These are phyloP conservation scores for Andrena camellia DNA, from an alignment of 2,888 invertebrate genomes.

Conservation along the genomic window DNA sequence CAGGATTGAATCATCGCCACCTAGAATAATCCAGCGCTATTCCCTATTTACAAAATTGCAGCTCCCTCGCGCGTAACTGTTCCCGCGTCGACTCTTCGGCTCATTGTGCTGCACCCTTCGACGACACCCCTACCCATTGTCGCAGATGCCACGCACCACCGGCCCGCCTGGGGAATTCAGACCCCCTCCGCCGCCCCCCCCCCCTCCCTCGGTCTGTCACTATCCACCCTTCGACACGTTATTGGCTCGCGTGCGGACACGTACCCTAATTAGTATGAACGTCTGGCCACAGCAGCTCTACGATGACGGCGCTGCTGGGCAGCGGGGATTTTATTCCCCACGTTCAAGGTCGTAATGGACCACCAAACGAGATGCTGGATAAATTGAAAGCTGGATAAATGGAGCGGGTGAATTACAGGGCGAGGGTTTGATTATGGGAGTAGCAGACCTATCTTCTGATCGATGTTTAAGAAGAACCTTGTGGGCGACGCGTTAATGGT, in stretches of 20 bases:
- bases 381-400: background rate
- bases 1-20: conserved; percentile 67
- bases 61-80: conserved; percentile 52
- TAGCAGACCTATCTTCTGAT: background rate
- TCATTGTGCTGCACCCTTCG: conserved; percentile 62
- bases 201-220: background rate
- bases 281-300: conserved; percentile 42
- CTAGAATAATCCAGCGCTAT: conserved; percentile 64
- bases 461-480: no score
- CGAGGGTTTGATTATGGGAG: background rate
- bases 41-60: conserved; percentile 70
- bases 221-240: conserved; percentile 61
- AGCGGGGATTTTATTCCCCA: conserved; percentile 20
- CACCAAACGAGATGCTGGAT: background rate
- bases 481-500: no score
- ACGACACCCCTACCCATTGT: conserved; percentile 60
- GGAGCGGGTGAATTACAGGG: background rate
- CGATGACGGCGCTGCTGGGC: background rate
- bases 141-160: conserved; percentile 39
- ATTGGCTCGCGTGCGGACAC: conserved; percentile 60
- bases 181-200: conserved; percentile 17
- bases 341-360: conserved; percentile 41
- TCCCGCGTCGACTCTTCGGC: conserved; percentile 52
- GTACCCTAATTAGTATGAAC: conserved; percentile 70
- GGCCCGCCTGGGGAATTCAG: conserved; percentile 46